A percentile compares a stretch with the other conserved stretches of the same genome.
These are phyloP conservation scores for Scortum barcoo DNA, from an alignment of 2,113 vertebrate species.

Conservation along the genomic window DNA sequence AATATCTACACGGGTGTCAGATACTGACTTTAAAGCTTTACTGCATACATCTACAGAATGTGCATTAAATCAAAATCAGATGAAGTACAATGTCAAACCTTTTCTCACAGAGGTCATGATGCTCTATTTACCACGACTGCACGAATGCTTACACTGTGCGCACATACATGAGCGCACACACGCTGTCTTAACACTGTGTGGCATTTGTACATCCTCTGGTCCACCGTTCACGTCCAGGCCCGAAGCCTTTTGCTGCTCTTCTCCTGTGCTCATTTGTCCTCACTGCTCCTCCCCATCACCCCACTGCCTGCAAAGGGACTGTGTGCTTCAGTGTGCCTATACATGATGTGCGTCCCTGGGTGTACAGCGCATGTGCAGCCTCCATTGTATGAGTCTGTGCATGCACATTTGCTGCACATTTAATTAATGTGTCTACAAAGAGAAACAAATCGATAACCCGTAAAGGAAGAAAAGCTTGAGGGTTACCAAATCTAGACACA, in stretches of 20 bases:
- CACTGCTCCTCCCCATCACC: conserved; percentile 38
- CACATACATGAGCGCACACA: conserved; percentile 14
- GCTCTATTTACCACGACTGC: conserved; percentile 7
- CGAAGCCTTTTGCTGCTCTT: conserved; percentile 32
- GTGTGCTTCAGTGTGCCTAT: background rate
- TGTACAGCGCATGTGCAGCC: background rate
- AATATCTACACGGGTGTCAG: background rate
- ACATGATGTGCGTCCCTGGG: background rate
- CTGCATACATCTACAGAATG: background rate
- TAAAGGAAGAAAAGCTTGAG: background rate
- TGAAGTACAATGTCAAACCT: conserved; percentile 27
- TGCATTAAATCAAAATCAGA: conserved; percentile 20
- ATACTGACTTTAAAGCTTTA: background rate
- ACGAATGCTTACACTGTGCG: background rate
- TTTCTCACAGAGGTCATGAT: conserved; percentile 43
- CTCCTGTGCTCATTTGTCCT: conserved; percentile 23
- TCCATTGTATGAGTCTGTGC: background rate
- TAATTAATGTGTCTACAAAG: background rate
- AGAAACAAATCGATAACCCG: conserved; percentile 1
- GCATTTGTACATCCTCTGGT: conserved; percentile 42
- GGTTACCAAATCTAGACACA: background rate
- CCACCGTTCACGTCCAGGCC: conserved; percentile 24
- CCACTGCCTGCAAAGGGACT: conserved; percentile 25
- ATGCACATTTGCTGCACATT: background rate
- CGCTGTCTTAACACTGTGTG: conserved; percentile 25